phyloP scores from a whole-genome alignment of 2,888 invertebrate species.

The Amphipyra tragopoginis region DNA sequence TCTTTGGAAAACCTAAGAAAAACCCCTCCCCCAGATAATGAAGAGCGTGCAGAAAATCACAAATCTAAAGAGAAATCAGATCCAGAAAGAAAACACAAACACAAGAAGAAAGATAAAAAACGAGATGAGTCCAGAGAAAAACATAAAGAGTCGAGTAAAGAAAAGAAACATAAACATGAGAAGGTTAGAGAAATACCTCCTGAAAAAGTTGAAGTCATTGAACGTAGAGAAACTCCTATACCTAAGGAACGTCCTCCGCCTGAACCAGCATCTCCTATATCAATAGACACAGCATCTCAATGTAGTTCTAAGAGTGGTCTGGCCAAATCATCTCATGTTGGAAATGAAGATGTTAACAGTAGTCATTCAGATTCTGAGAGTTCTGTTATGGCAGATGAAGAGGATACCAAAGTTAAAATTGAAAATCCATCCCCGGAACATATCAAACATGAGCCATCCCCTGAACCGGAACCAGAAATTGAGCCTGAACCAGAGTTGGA shows the following conservation, averaged over 20 bases:
- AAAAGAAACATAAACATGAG: conserved; percentile 89
- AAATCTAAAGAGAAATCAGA: conserved; percentile 88
- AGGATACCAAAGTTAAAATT: conserved; percentile 79
- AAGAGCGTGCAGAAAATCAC: conserved; percentile 76
- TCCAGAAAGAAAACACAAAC: conserved; percentile 89
- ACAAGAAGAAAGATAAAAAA: conserved; percentile 92
- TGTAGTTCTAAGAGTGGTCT: conserved; percentile 87
- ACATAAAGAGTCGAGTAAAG: conserved; percentile 89
- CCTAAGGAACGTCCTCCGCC: conserved; percentile 79
- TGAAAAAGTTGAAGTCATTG: conserved; percentile 87
- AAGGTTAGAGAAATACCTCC: conserved; percentile 84
- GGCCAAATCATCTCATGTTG: conserved; percentile 76
- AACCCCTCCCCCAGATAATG: conserved; percentile 81
- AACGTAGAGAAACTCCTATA: conserved; percentile 81
- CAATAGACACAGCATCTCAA: conserved; percentile 86
- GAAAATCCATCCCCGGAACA: conserved; percentile 79
- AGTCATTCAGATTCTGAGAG: conserved; percentile 86
- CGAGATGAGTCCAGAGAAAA: conserved; percentile 91
- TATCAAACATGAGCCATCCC: conserved; percentile 73
- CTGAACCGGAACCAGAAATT: conserved; percentile 72
- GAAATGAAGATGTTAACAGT: conserved; percentile 79
- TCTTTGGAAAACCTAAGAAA: conserved; percentile 86
- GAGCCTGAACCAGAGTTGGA: conserved; percentile 77
- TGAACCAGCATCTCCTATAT: conserved; percentile 85
- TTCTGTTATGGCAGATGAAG: conserved; percentile 83